phyloP scores from a whole-genome alignment of 1,140 invertebrate genomes.

The Mactra quadrangularis region DNA sequence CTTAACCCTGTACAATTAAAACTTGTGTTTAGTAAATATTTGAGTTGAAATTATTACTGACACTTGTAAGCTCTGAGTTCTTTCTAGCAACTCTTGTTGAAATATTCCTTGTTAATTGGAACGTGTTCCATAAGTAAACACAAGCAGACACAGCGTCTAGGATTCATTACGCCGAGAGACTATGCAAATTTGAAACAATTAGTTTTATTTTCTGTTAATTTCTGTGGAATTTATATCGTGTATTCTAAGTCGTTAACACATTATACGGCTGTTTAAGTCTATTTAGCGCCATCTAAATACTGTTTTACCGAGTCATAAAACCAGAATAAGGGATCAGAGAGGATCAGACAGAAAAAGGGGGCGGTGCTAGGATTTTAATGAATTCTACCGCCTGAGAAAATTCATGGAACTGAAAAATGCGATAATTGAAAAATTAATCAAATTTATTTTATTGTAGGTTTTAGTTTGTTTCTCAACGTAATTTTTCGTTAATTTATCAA shows the following conservation, averaged over 20 bases:
- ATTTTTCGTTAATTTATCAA: too few species aligned
- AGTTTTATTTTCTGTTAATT: conserved; percentile 56
- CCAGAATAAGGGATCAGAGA: conserved; percentile 4
- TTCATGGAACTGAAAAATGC: too few species aligned
- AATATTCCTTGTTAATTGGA: conserved; percentile 48
- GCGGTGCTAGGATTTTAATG: too few species aligned
- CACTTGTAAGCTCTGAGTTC: conserved; percentile 8
- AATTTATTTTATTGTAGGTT: too few species aligned
- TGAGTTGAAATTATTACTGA: conserved; percentile 3
- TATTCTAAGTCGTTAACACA: conserved; percentile 15
- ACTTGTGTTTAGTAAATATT: conserved; percentile 43
- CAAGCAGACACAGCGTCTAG: conserved; percentile 34
- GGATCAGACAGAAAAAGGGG: too few species aligned
- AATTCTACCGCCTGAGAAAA: too few species aligned
- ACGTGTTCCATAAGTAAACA: conserved; percentile 56
- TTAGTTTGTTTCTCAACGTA: too few species aligned
- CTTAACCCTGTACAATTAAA: conserved; percentile 10
- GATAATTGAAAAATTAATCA: too few species aligned
- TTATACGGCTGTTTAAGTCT: conserved; percentile 27
- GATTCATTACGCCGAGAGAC: conserved; percentile 4
- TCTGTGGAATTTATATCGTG: conserved; percentile 46
- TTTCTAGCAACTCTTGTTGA: conserved; percentile 10
- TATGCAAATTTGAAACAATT: conserved; percentile 55
- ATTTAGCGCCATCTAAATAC: conserved; percentile 41
- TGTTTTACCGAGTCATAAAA: conserved; percentile 16